A percentile compares a stretch with the other conserved stretches of the same genome.
Conservation (phyloP, 2,888 invertebrate species). For the Girardia tigrina region DNA sequence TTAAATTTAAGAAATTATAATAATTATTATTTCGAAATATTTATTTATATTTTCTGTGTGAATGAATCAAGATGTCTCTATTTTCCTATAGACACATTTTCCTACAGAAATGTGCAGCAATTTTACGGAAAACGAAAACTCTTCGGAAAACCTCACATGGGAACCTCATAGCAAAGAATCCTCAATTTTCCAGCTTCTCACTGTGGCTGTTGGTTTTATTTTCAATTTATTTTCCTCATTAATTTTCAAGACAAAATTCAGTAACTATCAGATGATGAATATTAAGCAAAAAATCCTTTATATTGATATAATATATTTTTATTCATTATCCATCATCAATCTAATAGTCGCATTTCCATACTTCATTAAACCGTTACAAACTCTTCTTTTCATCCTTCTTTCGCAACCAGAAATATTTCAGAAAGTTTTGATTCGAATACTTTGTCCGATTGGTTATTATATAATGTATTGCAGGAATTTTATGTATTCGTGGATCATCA, state of each 20-base stretch:
- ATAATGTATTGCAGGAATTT: not conserved
- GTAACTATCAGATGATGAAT: not conserved
- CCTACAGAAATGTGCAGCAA: not conserved
- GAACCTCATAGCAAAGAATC: not conserved
- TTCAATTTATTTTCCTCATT: not conserved
- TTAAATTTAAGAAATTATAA: too few relatives aligned
- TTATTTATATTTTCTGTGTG: too few relatives aligned
- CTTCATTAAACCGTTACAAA: not conserved
- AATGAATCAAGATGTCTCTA: too few relatives aligned
- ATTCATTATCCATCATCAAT: not conserved
- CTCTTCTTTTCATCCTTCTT: not conserved
- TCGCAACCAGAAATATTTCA: not conserved
- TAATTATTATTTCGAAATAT: too few relatives aligned
- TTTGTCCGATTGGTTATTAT: conserved; percentile 11
- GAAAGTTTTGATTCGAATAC: not conserved
- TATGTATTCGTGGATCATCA: not conserved
- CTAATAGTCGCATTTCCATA: not conserved
- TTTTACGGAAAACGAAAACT: not conserved
- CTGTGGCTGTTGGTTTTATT: not conserved
- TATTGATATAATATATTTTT: not conserved
- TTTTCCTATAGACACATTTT: too few relatives aligned
- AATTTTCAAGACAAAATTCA: not conserved
- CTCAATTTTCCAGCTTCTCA: not conserved
- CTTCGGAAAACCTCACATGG: not conserved
- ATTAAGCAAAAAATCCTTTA: not conserved